Percentiles rank a stretch among this genome's conserved stretches.
These are phyloP conservation scores for Leptocoma aspasia DNA, from an alignment of 2,113 vertebrate species.

Conservation along the genomic window DNA sequence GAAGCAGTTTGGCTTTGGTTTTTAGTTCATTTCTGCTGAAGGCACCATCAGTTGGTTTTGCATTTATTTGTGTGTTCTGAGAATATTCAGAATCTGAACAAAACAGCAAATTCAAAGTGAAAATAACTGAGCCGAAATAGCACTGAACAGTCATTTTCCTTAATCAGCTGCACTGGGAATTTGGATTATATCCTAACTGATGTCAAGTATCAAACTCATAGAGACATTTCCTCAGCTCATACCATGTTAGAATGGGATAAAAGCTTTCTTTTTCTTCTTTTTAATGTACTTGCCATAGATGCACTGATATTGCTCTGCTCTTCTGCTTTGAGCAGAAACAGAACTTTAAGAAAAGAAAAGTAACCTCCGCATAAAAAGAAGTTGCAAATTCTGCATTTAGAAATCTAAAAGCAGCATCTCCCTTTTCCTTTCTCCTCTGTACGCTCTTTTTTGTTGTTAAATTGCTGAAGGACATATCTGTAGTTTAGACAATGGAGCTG, in stretches of 20 bases:
- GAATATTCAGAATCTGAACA: neutral
- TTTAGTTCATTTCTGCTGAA: neutral
- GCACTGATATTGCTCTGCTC: neutral
- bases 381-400: neutral
- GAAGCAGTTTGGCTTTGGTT: neutral
- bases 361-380: neutral
- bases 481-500: neutral
- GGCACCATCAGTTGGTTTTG: neutral
- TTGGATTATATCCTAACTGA: neutral
- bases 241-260: neutral
- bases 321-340: neutral
- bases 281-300: neutral
- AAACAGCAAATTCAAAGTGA: neutral
- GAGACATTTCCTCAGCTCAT: neutral
- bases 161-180: neutral
- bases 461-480: neutral
- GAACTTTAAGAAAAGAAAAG: neutral
- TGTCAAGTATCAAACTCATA: neutral
- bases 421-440: neutral
- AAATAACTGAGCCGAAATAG: neutral
- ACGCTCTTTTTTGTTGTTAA: neutral
- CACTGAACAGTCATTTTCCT: neutral
- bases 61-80: neutral
- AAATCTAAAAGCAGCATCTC: neutral
- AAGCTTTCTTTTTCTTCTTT: neutral